phyloP scores from a whole-genome alignment of 23 tunicate genomes.

The Botrylloides violaceus region DNA sequence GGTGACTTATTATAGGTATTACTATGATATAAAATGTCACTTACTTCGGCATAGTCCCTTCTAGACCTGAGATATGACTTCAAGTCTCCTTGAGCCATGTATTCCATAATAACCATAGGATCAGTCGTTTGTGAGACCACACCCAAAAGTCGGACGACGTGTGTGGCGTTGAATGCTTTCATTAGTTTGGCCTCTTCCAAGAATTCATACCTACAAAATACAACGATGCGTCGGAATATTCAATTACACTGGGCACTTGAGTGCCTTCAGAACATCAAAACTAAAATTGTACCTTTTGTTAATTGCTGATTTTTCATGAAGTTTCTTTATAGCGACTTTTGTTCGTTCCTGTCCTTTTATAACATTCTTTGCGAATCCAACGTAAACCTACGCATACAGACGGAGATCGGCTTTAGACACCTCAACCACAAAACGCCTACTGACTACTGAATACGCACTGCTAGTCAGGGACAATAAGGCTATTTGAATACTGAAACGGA shows the following conservation, averaged over 20 bases:
- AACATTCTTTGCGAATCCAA: slow-evolving; percentile 58
- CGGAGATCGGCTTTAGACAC: too few species aligned
- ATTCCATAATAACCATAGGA: slow-evolving; percentile 92
- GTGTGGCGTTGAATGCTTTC: slow-evolving; percentile 85
- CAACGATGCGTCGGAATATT: not conserved
- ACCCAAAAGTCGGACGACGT: slow-evolving; percentile 77
- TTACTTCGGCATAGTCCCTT: slow-evolving; percentile 74
- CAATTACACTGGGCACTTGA: not conserved
- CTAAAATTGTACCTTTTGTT: not conserved
- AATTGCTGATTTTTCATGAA: slow-evolving; percentile 41
- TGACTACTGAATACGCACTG: too few species aligned
- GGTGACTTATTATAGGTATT: too few species aligned
- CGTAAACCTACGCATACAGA: slow-evolving; percentile 40
- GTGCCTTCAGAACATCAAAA: not conserved
- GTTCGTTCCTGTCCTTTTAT: slow-evolving; percentile 58
- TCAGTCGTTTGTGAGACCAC: slow-evolving; percentile 59
- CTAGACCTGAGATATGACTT: slow-evolving; percentile 27
- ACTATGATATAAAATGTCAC: not conserved
- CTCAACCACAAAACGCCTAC: too few species aligned
- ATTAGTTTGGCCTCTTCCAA: slow-evolving; percentile 78
- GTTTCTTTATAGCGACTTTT: slow-evolving; percentile 72
- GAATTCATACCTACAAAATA: slow-evolving; percentile 54
- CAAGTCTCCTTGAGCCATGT: slow-evolving; percentile 75
- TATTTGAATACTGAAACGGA: too few species aligned
- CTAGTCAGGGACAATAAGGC: too few species aligned